phyloP scores from a whole-genome alignment of 2,888 invertebrate genomes.

The Reticulitermes lucifugus region DNA sequence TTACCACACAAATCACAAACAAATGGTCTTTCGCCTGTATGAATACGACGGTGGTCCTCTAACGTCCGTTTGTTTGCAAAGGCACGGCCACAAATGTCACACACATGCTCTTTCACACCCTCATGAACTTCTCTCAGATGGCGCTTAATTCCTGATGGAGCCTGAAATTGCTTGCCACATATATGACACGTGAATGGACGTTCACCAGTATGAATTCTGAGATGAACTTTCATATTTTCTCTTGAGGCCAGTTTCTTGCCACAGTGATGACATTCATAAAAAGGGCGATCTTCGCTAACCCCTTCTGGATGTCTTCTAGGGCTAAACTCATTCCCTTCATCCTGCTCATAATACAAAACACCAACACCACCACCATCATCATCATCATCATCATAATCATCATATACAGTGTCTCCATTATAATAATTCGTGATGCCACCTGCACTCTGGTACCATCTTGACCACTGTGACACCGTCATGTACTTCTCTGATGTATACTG shows the following conservation, averaged over 20 bases:
- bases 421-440: neutral
- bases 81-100: conserved; percentile 64
- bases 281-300: conserved; percentile 15
- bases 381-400: neutral
- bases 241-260: conserved; percentile 43
- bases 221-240: conserved; percentile 59
- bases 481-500: conserved; percentile 19
- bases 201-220: conserved; percentile 68
- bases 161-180: conserved; percentile 74
- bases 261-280: conserved; percentile 46
- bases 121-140: conserved; percentile 67
- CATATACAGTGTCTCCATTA: neutral
- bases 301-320: neutral
- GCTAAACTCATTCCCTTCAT: neutral
- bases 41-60: conserved; percentile 57
- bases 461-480: conserved; percentile 22
- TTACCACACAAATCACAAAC: conserved; percentile 48
- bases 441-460: conserved; percentile 22
- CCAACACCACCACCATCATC: neutral
- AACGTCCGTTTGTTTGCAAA: conserved; percentile 67
- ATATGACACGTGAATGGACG: conserved; percentile 74
- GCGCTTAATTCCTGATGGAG: conserved; percentile 39
- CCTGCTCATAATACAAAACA: neutral
- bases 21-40: conserved; percentile 51
- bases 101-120: conserved; percentile 64